A percentile compares a stretch with the other conserved stretches of the same genome.
phyloP scores from a whole-genome alignment of 1,140 invertebrate genomes.

The Sesamia nonagrioides region DNA sequence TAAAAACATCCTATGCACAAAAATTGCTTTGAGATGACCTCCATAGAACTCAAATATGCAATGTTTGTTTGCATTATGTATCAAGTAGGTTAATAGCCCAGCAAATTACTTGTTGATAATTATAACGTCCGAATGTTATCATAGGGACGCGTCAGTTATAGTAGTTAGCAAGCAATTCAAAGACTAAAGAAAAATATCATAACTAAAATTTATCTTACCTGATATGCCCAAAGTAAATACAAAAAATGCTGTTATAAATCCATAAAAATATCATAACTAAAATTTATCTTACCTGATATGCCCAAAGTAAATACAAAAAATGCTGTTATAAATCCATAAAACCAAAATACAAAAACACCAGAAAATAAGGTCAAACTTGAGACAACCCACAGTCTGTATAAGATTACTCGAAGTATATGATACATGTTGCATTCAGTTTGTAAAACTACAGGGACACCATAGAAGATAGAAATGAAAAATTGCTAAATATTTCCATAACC shows the following conservation, averaged over 20 bases:
- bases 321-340: conserved; percentile 92
- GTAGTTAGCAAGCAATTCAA: too few species aligned
- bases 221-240: conserved; percentile 90
- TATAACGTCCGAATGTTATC: too few species aligned
- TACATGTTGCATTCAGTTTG: conserved; percentile 67
- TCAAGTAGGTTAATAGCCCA: too few species aligned
- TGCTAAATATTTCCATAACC: not conserved
- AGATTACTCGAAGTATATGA: conserved; percentile 73
- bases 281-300: conserved; percentile 87
- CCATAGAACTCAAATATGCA: too few species aligned
- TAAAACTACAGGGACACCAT: not conserved
- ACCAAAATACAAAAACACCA: conserved; percentile 93
- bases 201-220: conserved; percentile 81
- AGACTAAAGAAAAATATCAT: not conserved
- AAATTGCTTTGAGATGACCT: too few species aligned
- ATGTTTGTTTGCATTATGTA: too few species aligned
- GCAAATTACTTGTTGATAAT: too few species aligned
- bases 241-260: conserved; percentile 91
- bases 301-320: conserved; percentile 91
- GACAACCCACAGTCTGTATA: conserved; percentile 79
- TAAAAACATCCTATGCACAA: too few species aligned
- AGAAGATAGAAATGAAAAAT: not conserved
- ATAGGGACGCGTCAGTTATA: too few species aligned
- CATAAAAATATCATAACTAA: too few species aligned
- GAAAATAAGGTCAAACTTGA: conserved; percentile 86